Base-by-base conservation (phyloP, 2,113 vertebrate genomes). In the Oncorhynchus gorbuscha region DNA sequence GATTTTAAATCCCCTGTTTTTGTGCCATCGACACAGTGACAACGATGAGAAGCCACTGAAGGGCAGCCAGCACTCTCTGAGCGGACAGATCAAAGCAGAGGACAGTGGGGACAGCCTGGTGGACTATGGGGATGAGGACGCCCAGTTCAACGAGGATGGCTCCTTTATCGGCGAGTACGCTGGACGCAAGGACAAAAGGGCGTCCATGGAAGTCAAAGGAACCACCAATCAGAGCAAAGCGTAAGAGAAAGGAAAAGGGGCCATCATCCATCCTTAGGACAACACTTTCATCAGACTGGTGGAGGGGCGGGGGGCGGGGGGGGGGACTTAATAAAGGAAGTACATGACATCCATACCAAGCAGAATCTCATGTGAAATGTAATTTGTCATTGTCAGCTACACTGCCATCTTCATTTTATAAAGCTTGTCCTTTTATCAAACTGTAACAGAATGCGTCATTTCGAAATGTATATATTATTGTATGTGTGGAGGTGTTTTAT, bases 31-130 rank as follows among this genome's bases (percentile, higher is more conserved):
- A 48, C 58, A 68, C 85, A 97, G 96, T 76, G 96, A 97, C 94
- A 99, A 97, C 75, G 97, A 98, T 59, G 97, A 99, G 90, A 99
- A 98, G 87, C 97, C 97, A 0, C 94, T 98, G 87, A 97, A 97
- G 83, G 95, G 96, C 88, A 98, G 97, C 92, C 92, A 95, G 3
- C 94, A 81, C 83, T 97, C 96, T 16, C 89, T 98, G 32, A 92
- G 92, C 74, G 93, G 94, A 78, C 92, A 95, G 76, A 94, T 96
- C 86, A 97, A 96, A 88, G 91, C 92, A 20, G 94, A 93, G 3
- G 96, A 94, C 85, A 98, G 97, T 64, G 95, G 96, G 72, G 97
- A 99, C 92, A 99, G 97, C 88, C 90, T 99, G 88, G 97, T 96
- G 78, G 95, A 97, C 85, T 99, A 98, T 26, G 96, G 95, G 39